These are phyloP conservation scores for Aphidius colemani DNA, from an alignment of 2,888 invertebrate genomes.

Conservation along the genomic window DNA sequence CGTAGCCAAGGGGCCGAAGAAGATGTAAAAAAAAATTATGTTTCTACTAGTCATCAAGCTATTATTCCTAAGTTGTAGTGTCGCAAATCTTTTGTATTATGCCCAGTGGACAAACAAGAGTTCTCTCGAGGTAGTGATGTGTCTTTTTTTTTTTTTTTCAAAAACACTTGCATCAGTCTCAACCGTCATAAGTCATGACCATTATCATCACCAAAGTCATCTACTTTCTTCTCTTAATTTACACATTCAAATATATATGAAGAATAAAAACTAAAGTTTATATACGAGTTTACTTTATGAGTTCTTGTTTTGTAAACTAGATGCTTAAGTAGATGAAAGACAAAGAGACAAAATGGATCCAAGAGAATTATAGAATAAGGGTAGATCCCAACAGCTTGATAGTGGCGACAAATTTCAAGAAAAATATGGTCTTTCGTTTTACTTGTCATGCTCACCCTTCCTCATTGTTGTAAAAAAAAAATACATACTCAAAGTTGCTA, in stretches of 20 bases:
- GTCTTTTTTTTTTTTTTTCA: too few relatives aligned
- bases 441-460: not conserved
- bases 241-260: slow-evolving; percentile 1
- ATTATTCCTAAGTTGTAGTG: too few relatives aligned
- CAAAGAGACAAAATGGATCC: slow-evolving; percentile 11
- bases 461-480: too few relatives aligned
- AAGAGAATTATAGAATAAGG: slow-evolving; percentile 39
- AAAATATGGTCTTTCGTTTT: slow-evolving; percentile 50
- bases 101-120: slow-evolving; percentile 12
- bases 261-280: slow-evolving; percentile 19
- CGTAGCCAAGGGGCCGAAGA: too few relatives aligned
- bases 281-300: slow-evolving; percentile 12
- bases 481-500: too few relatives aligned
- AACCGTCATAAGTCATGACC: too few relatives aligned
- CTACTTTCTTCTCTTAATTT: slow-evolving; percentile 13
- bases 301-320: not conserved
- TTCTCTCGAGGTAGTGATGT: not conserved
- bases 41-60: too few relatives aligned
- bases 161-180: too few relatives aligned
- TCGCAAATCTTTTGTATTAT: slow-evolving; percentile 23
- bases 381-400: slow-evolving; percentile 55
- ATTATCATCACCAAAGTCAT: not conserved
- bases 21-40: too few relatives aligned
- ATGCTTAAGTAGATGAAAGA: slow-evolving; percentile 9
- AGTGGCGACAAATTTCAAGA: slow-evolving; percentile 57